Evolutionary conservation across 2,888 invertebrate genomes (phyloP).

Genomic region (Muschampia plurimacula): DNA sequence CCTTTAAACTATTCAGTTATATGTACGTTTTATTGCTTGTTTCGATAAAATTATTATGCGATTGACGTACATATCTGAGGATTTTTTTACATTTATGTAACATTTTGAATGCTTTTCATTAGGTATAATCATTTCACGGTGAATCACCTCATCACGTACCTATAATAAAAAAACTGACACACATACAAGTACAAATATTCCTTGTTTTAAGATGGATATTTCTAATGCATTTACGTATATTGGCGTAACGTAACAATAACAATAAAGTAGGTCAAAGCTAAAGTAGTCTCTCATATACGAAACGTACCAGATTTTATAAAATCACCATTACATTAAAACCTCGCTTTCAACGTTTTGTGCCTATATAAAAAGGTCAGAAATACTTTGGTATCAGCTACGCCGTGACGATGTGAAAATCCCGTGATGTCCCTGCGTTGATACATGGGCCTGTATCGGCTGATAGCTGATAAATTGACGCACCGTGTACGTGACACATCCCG

Average conservation of each 20-base stretch:
- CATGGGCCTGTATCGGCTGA: conserved; percentile 49
- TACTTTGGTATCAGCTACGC: conserved; percentile 32
- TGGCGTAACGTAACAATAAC: neutral
- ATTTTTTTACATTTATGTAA: too few species aligned
- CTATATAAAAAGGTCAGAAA: conserved; percentile 35
- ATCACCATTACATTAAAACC: conserved; percentile 11
- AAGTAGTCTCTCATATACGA: neutral
- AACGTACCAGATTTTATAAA: neutral
- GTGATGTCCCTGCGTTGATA: conserved; percentile 56
- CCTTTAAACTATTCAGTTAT: too few species aligned
- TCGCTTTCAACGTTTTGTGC: conserved; percentile 14
- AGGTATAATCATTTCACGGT: too few species aligned
- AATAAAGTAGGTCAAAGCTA: neutral
- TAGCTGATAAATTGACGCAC: conserved; percentile 71
- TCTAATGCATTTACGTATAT: too few species aligned
- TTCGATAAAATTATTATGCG: too few species aligned
- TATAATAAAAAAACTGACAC: too few species aligned
- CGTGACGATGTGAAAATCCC: conserved; percentile 53
- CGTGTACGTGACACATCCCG: conserved; percentile 64
- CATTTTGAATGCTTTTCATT: too few species aligned
- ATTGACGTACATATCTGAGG: too few species aligned
- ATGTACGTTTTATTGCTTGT: too few species aligned
- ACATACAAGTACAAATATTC: too few species aligned
- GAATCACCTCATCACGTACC: too few species aligned
- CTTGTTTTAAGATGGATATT: too few species aligned